Evolutionary conservation across 2,113 vertebrate species (phyloP).

Genomic region (Rhinolophus ferrumequinum): DNA sequence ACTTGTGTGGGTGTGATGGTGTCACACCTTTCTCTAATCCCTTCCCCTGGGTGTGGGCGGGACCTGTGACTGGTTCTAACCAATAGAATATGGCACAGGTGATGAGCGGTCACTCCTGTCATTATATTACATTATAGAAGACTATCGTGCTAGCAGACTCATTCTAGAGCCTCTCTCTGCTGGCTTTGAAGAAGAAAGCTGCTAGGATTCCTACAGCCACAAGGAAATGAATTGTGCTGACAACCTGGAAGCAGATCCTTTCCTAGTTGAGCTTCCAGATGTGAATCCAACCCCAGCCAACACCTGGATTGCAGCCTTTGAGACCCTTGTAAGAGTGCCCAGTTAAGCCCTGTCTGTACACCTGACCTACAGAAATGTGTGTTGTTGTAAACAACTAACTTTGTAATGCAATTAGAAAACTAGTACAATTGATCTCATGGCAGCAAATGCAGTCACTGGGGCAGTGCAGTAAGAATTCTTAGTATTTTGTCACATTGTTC

Average conservation of each 20-base stretch:
- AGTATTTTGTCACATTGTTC: neutral
- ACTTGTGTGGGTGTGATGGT: no score
- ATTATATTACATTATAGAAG: neutral
- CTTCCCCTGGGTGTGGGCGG: neutral
- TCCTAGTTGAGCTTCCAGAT: neutral
- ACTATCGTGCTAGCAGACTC: neutral
- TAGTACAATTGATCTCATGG: neutral
- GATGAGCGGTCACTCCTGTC: neutral
- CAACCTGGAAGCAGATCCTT: neutral
- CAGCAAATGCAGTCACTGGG: neutral
- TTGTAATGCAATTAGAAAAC: no score
- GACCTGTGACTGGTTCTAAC: neutral
- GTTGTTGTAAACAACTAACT: neutral
- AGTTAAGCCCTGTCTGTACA: neutral
- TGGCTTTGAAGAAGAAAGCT: neutral
- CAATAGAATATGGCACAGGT: neutral
- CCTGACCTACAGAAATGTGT: neutral
- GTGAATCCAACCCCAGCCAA: neutral
- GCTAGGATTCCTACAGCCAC: neutral
- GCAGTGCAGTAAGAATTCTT: neutral
- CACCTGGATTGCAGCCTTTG: neutral
- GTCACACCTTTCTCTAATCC: neutral
- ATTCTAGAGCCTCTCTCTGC: neutral
- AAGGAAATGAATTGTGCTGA: neutral
- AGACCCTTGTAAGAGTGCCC: neutral